Conservation (phyloP, 53 echinoderm and acorn worm genomes). For the Arbacia lixula region DNA sequence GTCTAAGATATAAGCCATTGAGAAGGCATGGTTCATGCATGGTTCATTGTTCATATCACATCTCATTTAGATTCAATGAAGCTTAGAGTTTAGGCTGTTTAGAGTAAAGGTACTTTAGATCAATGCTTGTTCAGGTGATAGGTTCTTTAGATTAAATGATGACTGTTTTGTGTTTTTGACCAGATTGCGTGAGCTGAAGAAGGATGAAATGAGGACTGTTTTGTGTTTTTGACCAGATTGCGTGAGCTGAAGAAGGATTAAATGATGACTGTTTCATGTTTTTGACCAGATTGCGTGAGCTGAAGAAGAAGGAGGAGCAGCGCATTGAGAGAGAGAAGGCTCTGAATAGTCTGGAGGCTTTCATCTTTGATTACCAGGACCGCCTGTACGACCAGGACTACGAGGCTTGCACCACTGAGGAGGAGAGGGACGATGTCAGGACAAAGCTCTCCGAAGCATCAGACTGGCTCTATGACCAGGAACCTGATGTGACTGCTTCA, state of each 20-base stretch:
- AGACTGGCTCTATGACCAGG: constrained; percentile 96
- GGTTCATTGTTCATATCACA: too few relatives aligned
- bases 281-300: constrained; percentile 78
- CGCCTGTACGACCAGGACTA: constrained; percentile 79
- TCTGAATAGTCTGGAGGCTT: constrained; percentile 80
- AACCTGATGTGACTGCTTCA: constrained; percentile 67
- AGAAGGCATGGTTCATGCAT: background rate
- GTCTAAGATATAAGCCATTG: too few relatives aligned
- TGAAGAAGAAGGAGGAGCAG: constrained; percentile 78
- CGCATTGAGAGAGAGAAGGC: constrained; percentile 74
- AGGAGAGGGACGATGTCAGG: constrained; percentile 66
- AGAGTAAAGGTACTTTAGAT: too few relatives aligned
- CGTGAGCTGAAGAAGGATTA: constrained; percentile 73
- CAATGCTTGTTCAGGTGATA: too few relatives aligned
- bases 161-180: too few relatives aligned
- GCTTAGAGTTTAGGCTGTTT: too few relatives aligned
- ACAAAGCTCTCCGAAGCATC: constrained; percentile 79
- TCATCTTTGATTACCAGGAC: constrained; percentile 82
- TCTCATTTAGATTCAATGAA: too few relatives aligned
- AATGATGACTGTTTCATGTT: too few relatives aligned
- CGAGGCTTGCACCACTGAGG: constrained; percentile 79
- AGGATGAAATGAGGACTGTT: too few relatives aligned
- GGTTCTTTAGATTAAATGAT: too few relatives aligned
- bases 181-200: too few relatives aligned
- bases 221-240: constrained; percentile 65